Evolutionary conservation across 2,113 vertebrate genomes (phyloP), one percentile per base, ranked within the genome.

Genomic region (Dipodomys spectabilis): DNA sequence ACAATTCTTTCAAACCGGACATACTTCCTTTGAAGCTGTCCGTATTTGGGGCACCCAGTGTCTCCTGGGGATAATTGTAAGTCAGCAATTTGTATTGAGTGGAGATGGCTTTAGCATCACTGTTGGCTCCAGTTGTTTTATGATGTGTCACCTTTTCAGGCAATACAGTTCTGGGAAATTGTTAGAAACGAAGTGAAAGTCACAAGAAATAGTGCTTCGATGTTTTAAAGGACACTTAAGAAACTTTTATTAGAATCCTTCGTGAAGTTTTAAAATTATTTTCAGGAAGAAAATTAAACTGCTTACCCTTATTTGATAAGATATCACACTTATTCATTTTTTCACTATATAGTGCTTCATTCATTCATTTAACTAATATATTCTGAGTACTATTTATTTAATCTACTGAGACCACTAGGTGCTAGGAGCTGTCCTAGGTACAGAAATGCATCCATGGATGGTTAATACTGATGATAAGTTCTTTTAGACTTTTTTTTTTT

Each of bases 11-110:
- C 72, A 88, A 88, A 92, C 35, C 19, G 72, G 73, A 44, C 80
- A 93, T 96, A 44, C 86, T 96, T 96, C 95, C 93, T 96, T 86
- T 69, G 65, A 49, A 95, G 78, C 53, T 95, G 85, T 92, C 82
- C 71, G 39, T 93, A 81, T 86, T 73, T 73, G 65, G 75, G 92
- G 49, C 75, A 83, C 71, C 82, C 11, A 1, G 20, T 92, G n/a
- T 96, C 92, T 95, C 92, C 80, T 60, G 86, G 53, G 53, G 62
- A 95, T 86, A 94, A 91, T 45, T 94, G 39, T 49, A 96, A 94
- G 75, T 79, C 82, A 94, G 83, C 32, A 44, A 90, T 94, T 74
- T 94, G 88, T 88, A 86, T 53, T 83, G 72, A 93, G 39, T 62
- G 85, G 80, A 90, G 93, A 91, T 83, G 88, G 68, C 75, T 90